A percentile compares a stretch with the other conserved stretches of the same genome.
phyloP scores from a whole-genome alignment of 2,797 vertebrate genomes.

The Dipus sagitta region DNA sequence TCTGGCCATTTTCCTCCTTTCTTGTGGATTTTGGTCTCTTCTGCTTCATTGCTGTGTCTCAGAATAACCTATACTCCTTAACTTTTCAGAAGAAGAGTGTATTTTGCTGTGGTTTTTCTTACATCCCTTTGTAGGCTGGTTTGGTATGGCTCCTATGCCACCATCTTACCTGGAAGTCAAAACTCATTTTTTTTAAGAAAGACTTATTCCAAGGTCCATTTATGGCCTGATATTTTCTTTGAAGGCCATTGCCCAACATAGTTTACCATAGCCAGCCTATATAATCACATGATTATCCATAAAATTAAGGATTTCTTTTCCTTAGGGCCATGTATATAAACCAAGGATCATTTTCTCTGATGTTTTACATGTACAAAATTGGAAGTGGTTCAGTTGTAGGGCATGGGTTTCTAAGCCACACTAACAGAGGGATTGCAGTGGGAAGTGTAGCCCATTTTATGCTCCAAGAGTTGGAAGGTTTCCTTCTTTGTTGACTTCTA shows the following conservation, averaged over 20 bases:
- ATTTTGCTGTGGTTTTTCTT: too few species aligned
- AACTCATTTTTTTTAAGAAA: background rate
- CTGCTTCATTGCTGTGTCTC: too few species aligned
- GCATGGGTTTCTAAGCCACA: background rate
- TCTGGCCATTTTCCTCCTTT: too few species aligned
- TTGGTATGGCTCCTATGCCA: too few species aligned
- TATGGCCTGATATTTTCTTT: background rate
- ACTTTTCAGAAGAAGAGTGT: too few species aligned
- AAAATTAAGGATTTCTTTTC: background rate
- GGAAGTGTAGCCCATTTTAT: background rate
- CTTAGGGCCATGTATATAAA: too few species aligned
- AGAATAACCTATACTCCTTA: too few species aligned
- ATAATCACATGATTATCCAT: background rate
- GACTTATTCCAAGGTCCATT: background rate
- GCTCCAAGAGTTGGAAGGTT: background rate
- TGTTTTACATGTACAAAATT: background rate
- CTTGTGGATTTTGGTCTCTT: too few species aligned
- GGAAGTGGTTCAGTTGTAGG: background rate
- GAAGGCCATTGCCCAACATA: background rate
- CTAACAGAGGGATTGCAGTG: background rate
- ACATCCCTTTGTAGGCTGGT: too few species aligned
- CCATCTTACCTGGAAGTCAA: too few species aligned
- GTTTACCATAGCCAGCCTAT: background rate
- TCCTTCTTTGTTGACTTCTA: background rate
- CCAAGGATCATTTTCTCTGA: too few species aligned